phyloP scores from a whole-genome alignment of 1,140 invertebrate species.

The Pseudomyrmex cubaensis region DNA sequence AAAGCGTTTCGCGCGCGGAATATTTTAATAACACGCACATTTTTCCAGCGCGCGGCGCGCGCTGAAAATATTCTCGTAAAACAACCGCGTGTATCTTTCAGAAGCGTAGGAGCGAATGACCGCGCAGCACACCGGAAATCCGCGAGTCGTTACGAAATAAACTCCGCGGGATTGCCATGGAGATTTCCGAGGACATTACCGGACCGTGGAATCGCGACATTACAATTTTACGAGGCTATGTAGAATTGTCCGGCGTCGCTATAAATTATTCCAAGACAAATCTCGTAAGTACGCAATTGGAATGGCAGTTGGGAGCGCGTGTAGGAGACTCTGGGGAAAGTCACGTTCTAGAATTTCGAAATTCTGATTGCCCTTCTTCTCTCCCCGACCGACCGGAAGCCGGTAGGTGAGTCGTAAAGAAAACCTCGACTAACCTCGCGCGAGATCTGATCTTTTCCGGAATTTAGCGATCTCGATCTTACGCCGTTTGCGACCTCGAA shows the following conservation, averaged over 20 bases:
- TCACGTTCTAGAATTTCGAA: constrained; percentile 36
- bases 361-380: constrained; percentile 15
- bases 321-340: constrained; percentile 4
- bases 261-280: constrained; percentile 45
- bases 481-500: constrained; percentile 12
- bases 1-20: not conserved
- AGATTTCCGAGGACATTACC: constrained; percentile 19
- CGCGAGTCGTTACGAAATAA: constrained; percentile 9
- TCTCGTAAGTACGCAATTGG: not conserved
- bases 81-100: constrained; percentile 3
- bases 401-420: not conserved
- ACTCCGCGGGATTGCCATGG: constrained; percentile 18
- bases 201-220: constrained; percentile 6
- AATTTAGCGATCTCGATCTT: constrained; percentile 25
- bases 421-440: constrained; percentile 16
- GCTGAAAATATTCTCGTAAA: constrained; percentile 14
- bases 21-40: constrained; percentile 28
- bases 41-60: not conserved
- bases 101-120: not conserved
- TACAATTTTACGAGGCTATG: constrained; percentile 1
- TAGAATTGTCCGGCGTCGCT: constrained; percentile 22
- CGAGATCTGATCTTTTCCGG: constrained; percentile 23
- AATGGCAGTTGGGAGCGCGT: too few relatives aligned
- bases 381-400: not conserved
- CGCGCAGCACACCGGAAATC: not conserved